Base-by-base conservation (phyloP, 1,140 invertebrate genomes). In the Bombus polaris region DNA sequence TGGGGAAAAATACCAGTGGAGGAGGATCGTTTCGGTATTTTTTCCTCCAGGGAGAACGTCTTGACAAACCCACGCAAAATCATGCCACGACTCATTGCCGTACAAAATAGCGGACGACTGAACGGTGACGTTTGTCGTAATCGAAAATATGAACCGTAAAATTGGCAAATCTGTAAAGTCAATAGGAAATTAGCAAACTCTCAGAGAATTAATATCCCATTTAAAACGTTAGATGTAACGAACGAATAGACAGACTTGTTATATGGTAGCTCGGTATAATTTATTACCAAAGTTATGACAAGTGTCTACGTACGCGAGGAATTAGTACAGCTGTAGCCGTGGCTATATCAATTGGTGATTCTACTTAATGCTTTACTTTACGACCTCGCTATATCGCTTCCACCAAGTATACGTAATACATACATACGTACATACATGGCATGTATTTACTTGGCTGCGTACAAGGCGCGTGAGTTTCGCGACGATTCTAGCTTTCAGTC, bases 11-110 rank as follows among this genome's bases (percentile, higher is more conserved):
- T 87, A 89, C 57, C 47, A 53, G 70, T n/a, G 70, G 87, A 44
- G 70, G 87, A 44, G 79, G 71, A 86, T 80, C 88, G 84, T 88
- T 87, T 65, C 71, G 65, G 53, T 79, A 79, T 89, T 78, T 81
- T 65, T 39, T 73, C 59, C 47, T 12, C 9, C 44, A 10, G 22
- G 75, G 42, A 62, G 53, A 65, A 62, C 59, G 85, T 39, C n/a
- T 42, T 28, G 75, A 4, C 39, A 25, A 53, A 53, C 39, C 76
- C 59, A 86, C 42, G 57, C 35, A 83, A 71, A 12, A 80, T 32
- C 72, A 13, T 0, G 22, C 13, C 5, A 32, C 53, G 28, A 76
- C 28, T n/a, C 28, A 12, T 13, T 73, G 0, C 35, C 18, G 9
- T 22, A 8, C 25, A 1, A 35, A 22, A 22, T 53, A 66, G 5